These are phyloP conservation scores for Rhabdornis inornatus DNA, from an alignment of 2,113 vertebrate species.

Conservation along the genomic window DNA sequence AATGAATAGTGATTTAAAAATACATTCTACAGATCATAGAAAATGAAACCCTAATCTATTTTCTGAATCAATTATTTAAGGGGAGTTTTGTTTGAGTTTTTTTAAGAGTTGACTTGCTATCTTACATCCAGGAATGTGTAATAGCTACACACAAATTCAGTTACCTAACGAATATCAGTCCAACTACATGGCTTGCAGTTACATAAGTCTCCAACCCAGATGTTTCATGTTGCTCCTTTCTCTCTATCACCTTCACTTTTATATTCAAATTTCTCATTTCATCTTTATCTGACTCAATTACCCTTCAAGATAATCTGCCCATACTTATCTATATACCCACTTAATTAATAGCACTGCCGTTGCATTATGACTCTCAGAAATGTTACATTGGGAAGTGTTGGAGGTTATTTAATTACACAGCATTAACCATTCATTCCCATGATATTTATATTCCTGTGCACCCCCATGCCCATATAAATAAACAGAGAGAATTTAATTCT, in stretches of 20 bases:
- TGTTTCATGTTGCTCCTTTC: constrained; percentile 21
- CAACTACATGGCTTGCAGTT: not conserved
- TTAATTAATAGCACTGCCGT: constrained; percentile 45
- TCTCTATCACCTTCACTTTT: constrained; percentile 3
- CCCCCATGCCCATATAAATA: constrained; percentile 35
- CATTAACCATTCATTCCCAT: constrained; percentile 51
- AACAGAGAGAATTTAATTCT: not conserved
- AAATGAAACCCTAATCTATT: not conserved
- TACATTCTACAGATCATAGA: not conserved
- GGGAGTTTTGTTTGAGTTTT: not conserved
- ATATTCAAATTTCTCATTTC: constrained; percentile 56
- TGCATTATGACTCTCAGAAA: constrained; percentile 50
- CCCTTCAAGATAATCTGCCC: constrained; percentile 58
- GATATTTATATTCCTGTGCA: constrained; percentile 37
- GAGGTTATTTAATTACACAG: constrained; percentile 66
- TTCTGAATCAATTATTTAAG: not conserved
- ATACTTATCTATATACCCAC: constrained; percentile 36
- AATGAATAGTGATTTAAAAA: not conserved
- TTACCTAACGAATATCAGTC: constrained; percentile 2
- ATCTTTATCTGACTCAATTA: constrained; percentile 61
- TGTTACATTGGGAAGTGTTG: not conserved
- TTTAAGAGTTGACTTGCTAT: not conserved
- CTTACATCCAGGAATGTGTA: not conserved
- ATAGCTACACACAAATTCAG: not conserved
- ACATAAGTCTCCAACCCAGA: not conserved